Base-by-base conservation (phyloP, 2,113 vertebrate genomes). In the Carettochelys insculpta region DNA sequence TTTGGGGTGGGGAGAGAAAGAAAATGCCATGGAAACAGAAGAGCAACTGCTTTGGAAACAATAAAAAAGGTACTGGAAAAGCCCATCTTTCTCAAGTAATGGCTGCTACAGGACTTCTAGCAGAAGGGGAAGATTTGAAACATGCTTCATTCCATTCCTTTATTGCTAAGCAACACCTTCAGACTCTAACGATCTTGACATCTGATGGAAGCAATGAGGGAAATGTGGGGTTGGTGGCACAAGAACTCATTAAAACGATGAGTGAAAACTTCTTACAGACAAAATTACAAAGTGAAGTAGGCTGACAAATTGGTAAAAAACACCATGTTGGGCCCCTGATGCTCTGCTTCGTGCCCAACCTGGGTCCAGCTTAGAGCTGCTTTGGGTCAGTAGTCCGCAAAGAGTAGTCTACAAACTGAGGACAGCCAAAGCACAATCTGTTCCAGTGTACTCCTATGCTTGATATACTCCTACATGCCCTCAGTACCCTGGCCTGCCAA, bases 81-180 rank as follows among this genome's bases (percentile, higher is more conserved):
- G 73, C 89, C 80, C 71, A 41, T 89, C 92, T 94, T 93, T 89
- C 24, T 77, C 47, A 56, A 83, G 86, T 89, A 92, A 89, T 84
- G 86, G 81, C 85, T 1, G 0, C 88, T 92, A 90, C 83, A 94
- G 94, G 85, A 93, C 81, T 90, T 77, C 75, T 85, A 81, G 80
- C 85, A 91, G 90, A 87, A 86, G 61, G 94, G 80, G 73, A 94
- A 45, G 71, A 73, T 76, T 93, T 92, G 31, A 48, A 90, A 45
- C 53, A 22, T 22, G 85, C 51, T 51, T 91, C 83, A 75, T 88
- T 88, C 75, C 11, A 19, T 79, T 90, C 45, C 51, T 85, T 11
- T n/a, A 95, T 94, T 92, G 90, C 94, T 97, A 95, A 95, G 94
- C 94, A 96, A 96, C 94, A 77, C 0, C 0, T 58, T 94, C 82